phyloP scores from a whole-genome alignment of 2,797 vertebrate species.

The Oreortyx pictus region DNA sequence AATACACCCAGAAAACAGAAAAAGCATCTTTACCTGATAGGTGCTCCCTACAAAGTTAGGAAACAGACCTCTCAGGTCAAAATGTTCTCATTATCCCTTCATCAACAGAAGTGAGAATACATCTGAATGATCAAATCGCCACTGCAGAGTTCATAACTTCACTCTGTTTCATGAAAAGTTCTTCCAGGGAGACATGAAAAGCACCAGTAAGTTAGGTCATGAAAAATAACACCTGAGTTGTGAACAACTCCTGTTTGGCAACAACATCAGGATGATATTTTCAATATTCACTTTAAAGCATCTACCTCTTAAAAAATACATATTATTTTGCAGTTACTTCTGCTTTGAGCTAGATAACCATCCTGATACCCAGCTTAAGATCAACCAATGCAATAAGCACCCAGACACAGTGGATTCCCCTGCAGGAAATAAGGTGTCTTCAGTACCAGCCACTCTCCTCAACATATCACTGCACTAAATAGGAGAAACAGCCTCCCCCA shows the following conservation, averaged over 20 bases:
- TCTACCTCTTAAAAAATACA: neutral
- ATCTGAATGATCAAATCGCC: neutral
- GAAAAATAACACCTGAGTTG: neutral
- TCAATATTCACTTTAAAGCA: neutral
- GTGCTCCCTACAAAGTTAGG: neutral
- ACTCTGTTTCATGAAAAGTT: neutral
- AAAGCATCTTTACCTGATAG: neutral
- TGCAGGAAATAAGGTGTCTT: neutral
- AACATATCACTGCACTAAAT: neutral
- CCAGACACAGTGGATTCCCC: neutral
- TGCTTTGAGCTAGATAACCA: neutral
- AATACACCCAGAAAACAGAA: too few relatives aligned
- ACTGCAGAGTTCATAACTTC: neutral
- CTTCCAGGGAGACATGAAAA: neutral
- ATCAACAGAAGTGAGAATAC: neutral
- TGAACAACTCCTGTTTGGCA: neutral
- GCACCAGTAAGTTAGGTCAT: neutral
- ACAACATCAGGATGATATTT: neutral
- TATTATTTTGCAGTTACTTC: neutral
- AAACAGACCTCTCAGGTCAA: neutral
- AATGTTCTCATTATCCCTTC: neutral
- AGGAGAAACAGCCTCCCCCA: neutral
- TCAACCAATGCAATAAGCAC: neutral
- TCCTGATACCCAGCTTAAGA: neutral
- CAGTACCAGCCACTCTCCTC: neutral